Evolutionary conservation across 2,888 invertebrate species (phyloP), one percentile per base, ranked within the genome.

Genomic region (Peribatodes rhomboidaria): DNA sequence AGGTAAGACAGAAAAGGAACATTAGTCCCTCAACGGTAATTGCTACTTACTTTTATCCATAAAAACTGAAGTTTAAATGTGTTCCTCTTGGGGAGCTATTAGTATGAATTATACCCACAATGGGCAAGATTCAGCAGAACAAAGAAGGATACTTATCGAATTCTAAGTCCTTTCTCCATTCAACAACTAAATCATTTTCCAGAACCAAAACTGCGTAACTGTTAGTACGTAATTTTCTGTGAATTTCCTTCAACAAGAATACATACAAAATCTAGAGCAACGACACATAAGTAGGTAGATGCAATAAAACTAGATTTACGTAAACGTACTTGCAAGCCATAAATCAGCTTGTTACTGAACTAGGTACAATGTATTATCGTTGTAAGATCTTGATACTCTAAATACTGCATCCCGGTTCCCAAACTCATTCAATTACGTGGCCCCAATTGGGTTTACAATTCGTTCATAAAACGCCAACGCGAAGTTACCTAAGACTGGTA

Each of bases 391-490:
- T 27, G 39, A 60, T 39, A 42, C 11, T 33, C 33, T 20, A 52
- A 59, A 59, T 52, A 41, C 16, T 27, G 39, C 16, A 49, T 57
- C 7, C 47, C 54, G 20, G n/a, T 61, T 47, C 53, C 31, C 46
- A 44, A 46, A 60, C 44, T 27, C 2, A 58, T 61, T 62, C 47
- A 56, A 67, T 62, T 59, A 52, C 33, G 57, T 52, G 37, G 54
- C 27, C 33, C 27, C 49, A 55, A 56, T 61, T 54, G 49, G 27
- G 41, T 42, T 39, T 10, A 54, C 27, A 52, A 65, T 64, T 52
- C 41, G 57, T 46, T 53, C 35, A 52, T 65, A 61, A 65, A 65
- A 59, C 56, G 49, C 65, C 58, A 33, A 64, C 61, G 61, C 59
- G 27, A 55, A 18, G 35, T 47, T 33, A 22, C 53, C 27, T 27